phyloP scores from a whole-genome alignment of 2,888 invertebrate genomes.

The Tipula confusa region DNA sequence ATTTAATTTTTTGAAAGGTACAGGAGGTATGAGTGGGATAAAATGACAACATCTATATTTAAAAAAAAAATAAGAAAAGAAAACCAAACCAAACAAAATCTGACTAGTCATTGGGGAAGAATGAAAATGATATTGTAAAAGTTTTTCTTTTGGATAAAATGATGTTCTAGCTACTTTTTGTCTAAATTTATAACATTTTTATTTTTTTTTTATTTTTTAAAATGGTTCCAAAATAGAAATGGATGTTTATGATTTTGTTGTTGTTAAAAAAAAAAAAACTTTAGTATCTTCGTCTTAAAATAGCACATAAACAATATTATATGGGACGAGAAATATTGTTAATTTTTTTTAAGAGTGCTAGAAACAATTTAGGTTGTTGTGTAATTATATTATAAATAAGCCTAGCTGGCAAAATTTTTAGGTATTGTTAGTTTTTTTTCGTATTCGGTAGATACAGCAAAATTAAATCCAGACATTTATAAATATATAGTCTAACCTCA shows the following conservation, averaged over 20 bases:
- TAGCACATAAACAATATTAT: not conserved
- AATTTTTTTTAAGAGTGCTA: not conserved
- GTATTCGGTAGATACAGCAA: not conserved
- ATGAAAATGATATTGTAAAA: slow-evolving; percentile 3
- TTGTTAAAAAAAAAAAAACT: not conserved
- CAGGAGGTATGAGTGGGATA: not conserved
- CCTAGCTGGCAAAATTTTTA: not conserved
- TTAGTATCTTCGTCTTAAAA: not conserved
- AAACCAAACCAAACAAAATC: not conserved
- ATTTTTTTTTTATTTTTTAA: no score
- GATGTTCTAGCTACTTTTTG: not conserved
- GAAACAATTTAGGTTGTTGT: not conserved
- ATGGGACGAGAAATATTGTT: not conserved
- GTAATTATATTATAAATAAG: slow-evolving; percentile 20
- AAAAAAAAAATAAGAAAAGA: not conserved
- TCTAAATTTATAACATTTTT: not conserved
- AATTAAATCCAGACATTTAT: not conserved
- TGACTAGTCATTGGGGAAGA: not conserved
- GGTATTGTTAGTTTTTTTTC: not conserved
- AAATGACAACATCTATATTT: slow-evolving; percentile 8
- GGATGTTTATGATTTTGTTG: not conserved
- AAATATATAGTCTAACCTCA: no score
- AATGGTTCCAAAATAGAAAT: not conserved
- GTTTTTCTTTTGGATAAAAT: not conserved
- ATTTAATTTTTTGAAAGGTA: not conserved